These are phyloP conservation scores for Tribolium castaneum DNA, from an alignment of 1,140 invertebrate species.

Conservation along the genomic window DNA sequence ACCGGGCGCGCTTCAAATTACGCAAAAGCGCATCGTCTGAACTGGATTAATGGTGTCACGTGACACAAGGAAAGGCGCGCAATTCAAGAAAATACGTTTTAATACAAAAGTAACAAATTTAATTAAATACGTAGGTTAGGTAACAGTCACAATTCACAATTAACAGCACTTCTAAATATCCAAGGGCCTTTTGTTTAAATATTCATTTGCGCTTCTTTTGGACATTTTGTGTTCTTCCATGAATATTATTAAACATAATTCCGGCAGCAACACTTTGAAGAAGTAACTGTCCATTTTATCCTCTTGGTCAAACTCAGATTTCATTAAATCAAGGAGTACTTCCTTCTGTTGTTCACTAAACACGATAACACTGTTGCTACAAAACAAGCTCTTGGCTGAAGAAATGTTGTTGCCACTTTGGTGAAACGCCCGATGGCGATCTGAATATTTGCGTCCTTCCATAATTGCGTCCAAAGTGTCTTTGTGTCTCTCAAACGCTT, in stretches of 20 bases:
- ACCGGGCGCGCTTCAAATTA: no score
- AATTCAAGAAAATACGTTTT: no score
- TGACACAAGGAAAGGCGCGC: no score
- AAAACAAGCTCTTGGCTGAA: slow-evolving; percentile 43
- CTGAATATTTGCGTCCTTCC: slow-evolving; percentile 38
- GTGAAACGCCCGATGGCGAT: slow-evolving; percentile 47
- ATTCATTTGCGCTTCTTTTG: slow-evolving; percentile 37
- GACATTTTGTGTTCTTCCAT: slow-evolving; percentile 51
- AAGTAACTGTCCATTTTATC: slow-evolving; percentile 48
- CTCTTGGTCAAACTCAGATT: slow-evolving; percentile 47
- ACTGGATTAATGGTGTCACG: no score
- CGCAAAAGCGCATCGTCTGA: no score
- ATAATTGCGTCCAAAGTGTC: slow-evolving; percentile 44
- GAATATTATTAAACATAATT: slow-evolving; percentile 55
- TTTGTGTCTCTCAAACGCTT: slow-evolving; percentile 42
- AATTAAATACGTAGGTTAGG: no score
- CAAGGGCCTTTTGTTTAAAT: slow-evolving; percentile 46
- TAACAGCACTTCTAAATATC: not conserved
- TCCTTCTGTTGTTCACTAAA: slow-evolving; percentile 51
- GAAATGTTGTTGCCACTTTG: slow-evolving; percentile 4
- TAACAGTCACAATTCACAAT: no score
- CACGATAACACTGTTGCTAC: slow-evolving; percentile 51
- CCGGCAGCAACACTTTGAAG: slow-evolving; percentile 56
- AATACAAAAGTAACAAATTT: no score
- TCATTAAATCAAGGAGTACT: slow-evolving; percentile 41